Evolutionary conservation across 1,140 invertebrate species (phyloP), one percentile per base, ranked within the genome.

Genomic region (Argopecten irradians): DNA sequence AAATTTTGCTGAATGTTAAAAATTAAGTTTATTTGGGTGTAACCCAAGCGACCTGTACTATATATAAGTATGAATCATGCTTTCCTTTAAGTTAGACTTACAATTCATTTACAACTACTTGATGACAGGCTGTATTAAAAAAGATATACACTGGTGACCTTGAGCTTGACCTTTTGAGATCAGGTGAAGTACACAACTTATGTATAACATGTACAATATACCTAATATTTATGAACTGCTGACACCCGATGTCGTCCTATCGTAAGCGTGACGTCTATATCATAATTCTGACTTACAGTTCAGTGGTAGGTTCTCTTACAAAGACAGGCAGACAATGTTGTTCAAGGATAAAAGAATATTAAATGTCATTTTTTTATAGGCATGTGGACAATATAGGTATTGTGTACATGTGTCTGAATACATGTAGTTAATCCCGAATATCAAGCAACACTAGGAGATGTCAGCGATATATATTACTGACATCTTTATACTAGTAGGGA

Each of bases 281-380:
- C 28, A 71, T 71, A 71, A 71, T 71, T 16, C n/a, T 71, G 55
- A 71, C n/a, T n/a, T 71, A 71, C 28, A 71, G n/a, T 28, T n/a
- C 5, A 16, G 55, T 46, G 43, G 9, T 8, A 19, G 43, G 13
- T 14, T 5, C 19, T 11, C 9, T 5, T 71, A 71, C 55, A 71
- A 71, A 71, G 55, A 71, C 55, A 71, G 55, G 55, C n/a, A 28
- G 8, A 71, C 55, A 71, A 71, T 71, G 55, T n/a, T 22, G n/a
- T 71, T 28, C 55, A 71, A 28, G 22, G 55, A 71, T 71, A 71
- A 71, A 71, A 71, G 55, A 71, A 71, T 71, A 71, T 71, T 71
- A 28, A 71, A 71, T 71, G 55, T 71, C 55, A 71, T 71, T 28
- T 71, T n/a, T 71, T 71, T 71, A 71, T 71, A 71, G 55, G 28